These are phyloP conservation scores for Anisognathus igniventris DNA, from an alignment of 2,797 vertebrate species.

Conservation along the genomic window DNA sequence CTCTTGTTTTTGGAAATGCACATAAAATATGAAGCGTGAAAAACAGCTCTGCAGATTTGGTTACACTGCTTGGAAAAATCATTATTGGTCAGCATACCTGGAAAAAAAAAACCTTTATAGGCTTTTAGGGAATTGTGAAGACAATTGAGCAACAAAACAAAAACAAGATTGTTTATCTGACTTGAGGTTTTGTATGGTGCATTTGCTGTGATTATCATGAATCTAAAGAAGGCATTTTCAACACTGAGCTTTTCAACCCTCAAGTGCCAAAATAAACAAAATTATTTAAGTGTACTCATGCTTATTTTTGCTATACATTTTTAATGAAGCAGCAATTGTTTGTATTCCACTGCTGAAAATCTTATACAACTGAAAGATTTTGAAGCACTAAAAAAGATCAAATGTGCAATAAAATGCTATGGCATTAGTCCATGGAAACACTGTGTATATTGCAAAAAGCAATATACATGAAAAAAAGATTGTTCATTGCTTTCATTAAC, in stretches of 20 bases:
- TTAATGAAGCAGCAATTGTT: not conserved
- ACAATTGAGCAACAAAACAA: not conserved
- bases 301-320: not conserved
- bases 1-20: not conserved
- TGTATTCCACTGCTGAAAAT: conserved; percentile 18
- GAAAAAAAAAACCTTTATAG: not conserved
- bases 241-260: conserved; percentile 7
- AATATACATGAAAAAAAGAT: not conserved
- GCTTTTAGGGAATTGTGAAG: conserved; percentile 4
- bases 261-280: not conserved
- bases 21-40: not conserved
- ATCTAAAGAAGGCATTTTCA: conserved; percentile 44
- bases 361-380: conserved; percentile 28
- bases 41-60: not conserved
- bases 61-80: conserved; percentile 5
- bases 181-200: not conserved
- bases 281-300: not conserved
- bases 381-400: conserved; percentile 22
- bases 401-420: conserved; percentile 28
- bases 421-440: not conserved
- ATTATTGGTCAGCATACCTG: not conserved
- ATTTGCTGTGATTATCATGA: conserved; percentile 31
- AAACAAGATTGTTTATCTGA: conserved; percentile 33
- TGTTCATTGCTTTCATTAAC: not conserved
- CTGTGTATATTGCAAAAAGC: conserved; percentile 35